Evolutionary conservation across 2,113 vertebrate genomes (phyloP), one percentile per base, ranked within the genome.

Genomic region (Gopherus flavomarginatus): DNA sequence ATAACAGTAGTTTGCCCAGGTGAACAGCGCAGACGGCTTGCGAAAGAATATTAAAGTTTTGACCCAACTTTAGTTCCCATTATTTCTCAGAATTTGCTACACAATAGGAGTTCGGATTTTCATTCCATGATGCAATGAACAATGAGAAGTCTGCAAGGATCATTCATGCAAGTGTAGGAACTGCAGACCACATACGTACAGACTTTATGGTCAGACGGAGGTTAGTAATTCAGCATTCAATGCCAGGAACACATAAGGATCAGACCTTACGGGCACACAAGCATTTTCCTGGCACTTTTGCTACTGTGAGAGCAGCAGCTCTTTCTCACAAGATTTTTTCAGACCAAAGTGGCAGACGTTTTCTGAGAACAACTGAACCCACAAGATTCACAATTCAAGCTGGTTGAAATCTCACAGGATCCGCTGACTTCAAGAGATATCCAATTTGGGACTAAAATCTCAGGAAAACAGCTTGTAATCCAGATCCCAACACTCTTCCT

Each of bases 391-490:
- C 92, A 94, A 88, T 89, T 85, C 8, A 69, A 96, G 57, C 54
- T 83, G 95, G 86, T 92, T 90, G 96, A 88, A 97, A 93, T 83
- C 92, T 87, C 82, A 89, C 78, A 82, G 83, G 92, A 96, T 75
- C 85, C 90, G 88, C 88, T 94, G 88, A 88, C 69, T 96, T 96
- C 86, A 90, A 62, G 77, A 94, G 82, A 93, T 90, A 95, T 96
- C 90, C 94, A 90, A 35, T 65, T 65, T n/a, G 62, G 62, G 31
- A 65, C 16, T 65, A n/a, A 65, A 65, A n/a, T n/a, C 14, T 35
- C 62, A 65, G 19, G 31, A 19, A 7, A n/a, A 65, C 62, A 65
- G 14, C 16, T 17, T 35, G 31, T 14, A 31, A 62, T 62, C 27
- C 11, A 62, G 59, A 31, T 31, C 29, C 5, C 31, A 65, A 19